phyloP scores from a whole-genome alignment of 2,113 vertebrate species.

The Hipposideros armiger region DNA sequence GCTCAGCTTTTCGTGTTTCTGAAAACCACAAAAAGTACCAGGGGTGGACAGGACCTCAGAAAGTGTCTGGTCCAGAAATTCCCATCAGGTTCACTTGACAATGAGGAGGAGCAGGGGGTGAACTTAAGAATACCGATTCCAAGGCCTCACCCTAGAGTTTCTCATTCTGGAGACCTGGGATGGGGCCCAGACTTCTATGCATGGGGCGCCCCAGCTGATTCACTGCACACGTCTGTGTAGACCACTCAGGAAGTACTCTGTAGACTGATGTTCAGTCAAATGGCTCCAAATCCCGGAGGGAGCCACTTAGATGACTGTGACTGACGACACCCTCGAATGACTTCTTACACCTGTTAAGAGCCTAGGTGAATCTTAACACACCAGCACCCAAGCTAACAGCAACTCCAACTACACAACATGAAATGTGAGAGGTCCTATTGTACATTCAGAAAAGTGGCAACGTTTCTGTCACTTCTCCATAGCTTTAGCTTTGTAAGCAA shows the following conservation, averaged over 20 bases:
- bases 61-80: not conserved
- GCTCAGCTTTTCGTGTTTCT: not conserved
- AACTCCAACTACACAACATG: not conserved
- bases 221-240: not conserved
- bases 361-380: not conserved
- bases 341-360: not conserved
- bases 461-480: not conserved
- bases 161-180: not conserved
- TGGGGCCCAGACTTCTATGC: not conserved
- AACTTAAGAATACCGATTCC: not conserved
- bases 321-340: not conserved
- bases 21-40: not conserved
- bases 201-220: not conserved
- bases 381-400: not conserved
- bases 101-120: not conserved
- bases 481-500: not conserved
- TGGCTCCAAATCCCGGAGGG: not conserved
- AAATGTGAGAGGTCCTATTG: rapidly evolving
- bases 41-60: not conserved
- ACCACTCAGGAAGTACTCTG: not conserved
- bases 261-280: not conserved
- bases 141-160: not conserved
- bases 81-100: not conserved
- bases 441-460: not conserved
- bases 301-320: not conserved